A percentile compares a stretch with the other conserved stretches of the same genome.
These are phyloP conservation scores for Neodontobutis hainanensis DNA, from an alignment of 2,113 vertebrate species.

Conservation along the genomic window DNA sequence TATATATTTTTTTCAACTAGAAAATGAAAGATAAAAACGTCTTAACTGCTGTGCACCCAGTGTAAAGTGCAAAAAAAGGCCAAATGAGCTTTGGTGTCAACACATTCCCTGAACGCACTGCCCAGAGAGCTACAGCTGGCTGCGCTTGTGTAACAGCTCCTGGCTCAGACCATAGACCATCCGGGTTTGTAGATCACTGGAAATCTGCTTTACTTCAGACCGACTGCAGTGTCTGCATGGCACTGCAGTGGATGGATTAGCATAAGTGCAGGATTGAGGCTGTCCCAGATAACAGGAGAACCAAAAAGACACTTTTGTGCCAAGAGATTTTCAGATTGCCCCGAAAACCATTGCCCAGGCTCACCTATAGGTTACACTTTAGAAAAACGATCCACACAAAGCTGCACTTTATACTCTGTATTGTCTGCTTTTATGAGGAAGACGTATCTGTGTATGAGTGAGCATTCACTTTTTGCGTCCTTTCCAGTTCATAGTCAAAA, in stretches of 20 bases:
- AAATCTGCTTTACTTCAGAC: slow-evolving; percentile 69
- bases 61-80: slow-evolving; percentile 38
- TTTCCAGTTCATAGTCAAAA: too few relatives aligned
- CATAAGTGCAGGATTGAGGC: slow-evolving; percentile 67
- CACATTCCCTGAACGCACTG: slow-evolving; percentile 63
- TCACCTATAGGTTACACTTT: slow-evolving; percentile 19
- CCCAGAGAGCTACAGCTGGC: slow-evolving; percentile 69
- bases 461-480: too few relatives aligned
- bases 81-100: slow-evolving; percentile 66
- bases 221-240: slow-evolving; percentile 53
- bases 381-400: slow-evolving; percentile 4
- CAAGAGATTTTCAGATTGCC: slow-evolving; percentile 33
- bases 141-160: slow-evolving; percentile 68
- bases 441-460: too few relatives aligned
- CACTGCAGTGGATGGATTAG: slow-evolving; percentile 61
- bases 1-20: too few relatives aligned
- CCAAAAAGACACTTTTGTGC: slow-evolving; percentile 38
- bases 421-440: too few relatives aligned
- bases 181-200: slow-evolving; percentile 60
- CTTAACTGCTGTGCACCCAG: slow-evolving; percentile 18
- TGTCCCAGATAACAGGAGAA: slow-evolving; percentile 63
- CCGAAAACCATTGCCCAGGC: slow-evolving; percentile 37
- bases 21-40: background rate
- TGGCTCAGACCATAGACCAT: slow-evolving; percentile 56
- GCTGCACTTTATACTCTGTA: too few relatives aligned